phyloP scores from a whole-genome alignment of 30 jellyfish, hydroid and myxozoan genomes.

The Phacellophora camtschatica region DNA sequence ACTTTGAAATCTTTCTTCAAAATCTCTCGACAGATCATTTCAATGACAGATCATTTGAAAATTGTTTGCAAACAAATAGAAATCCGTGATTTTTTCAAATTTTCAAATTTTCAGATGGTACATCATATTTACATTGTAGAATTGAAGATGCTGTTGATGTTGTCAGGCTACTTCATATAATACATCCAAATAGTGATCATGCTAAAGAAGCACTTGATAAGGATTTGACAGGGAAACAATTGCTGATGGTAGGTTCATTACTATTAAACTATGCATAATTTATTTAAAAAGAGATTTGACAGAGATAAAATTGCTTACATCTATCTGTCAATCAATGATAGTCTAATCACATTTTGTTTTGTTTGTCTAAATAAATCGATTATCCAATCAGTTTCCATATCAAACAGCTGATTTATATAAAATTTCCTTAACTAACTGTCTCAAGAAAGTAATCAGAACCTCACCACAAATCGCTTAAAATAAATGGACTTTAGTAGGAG shows the following conservation, averaged over 20 bases:
- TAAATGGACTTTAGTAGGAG: too few species aligned
- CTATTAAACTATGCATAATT: too few species aligned
- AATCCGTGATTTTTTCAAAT: not conserved
- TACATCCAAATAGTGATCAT: slow-evolving; percentile 44
- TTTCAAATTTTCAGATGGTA: not conserved
- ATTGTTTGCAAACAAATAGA: not conserved
- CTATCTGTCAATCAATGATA: too few species aligned
- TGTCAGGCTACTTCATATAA: slow-evolving; percentile 11
- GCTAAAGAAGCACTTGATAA: not conserved
- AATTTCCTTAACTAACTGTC: too few species aligned
- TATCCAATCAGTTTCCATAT: too few species aligned
- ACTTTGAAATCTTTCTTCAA: not conserved
- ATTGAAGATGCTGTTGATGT: slow-evolving; percentile 78
- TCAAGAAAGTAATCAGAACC: too few species aligned
- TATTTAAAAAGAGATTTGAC: too few species aligned
- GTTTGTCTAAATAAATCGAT: too few species aligned
- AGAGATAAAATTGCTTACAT: too few species aligned
- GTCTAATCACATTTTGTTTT: too few species aligned
- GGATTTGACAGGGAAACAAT: not conserved
- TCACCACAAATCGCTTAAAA: too few species aligned
- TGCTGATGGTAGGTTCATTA: slow-evolving; percentile 30
- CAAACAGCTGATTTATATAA: too few species aligned
- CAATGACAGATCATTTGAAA: not conserved
- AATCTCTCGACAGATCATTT: not conserved
- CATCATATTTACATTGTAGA: slow-evolving; percentile 19